phyloP scores from a whole-genome alignment of 1,140 invertebrate species.

The Drosophila melanogaster region DNA sequence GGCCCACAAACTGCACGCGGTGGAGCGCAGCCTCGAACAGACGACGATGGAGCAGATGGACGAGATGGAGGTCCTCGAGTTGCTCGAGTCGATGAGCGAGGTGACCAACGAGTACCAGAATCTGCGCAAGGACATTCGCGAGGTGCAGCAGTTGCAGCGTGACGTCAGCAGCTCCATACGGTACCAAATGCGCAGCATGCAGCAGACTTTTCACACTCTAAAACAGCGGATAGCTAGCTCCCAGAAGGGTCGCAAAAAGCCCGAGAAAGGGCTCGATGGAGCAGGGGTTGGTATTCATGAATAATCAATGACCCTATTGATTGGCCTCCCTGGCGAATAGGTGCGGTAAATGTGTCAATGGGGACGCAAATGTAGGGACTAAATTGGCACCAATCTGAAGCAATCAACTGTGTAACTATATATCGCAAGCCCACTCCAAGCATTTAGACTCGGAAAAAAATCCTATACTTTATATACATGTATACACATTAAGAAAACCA shows the following conservation, averaged over 20 bases:
- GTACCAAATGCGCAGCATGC: conserved; percentile 81
- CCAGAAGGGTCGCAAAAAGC: conserved; percentile 38
- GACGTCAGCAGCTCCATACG: conserved; percentile 86
- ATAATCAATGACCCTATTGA: conserved; percentile 69
- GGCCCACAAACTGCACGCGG: conserved; percentile 78
- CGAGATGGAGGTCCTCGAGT: conserved; percentile 85
- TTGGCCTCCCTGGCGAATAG: conserved; percentile 31
- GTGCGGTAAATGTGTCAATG: conserved; percentile 34
- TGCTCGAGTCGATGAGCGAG: conserved; percentile 86
- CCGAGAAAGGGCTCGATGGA: background rate
- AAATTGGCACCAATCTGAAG: conserved; percentile 37
- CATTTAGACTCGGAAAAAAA: conserved; percentile 46
- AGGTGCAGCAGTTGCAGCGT: conserved; percentile 87
- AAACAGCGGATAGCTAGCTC: conserved; percentile 77
- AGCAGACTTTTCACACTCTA: conserved; percentile 79
- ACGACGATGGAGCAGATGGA: conserved; percentile 79
- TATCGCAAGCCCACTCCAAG: conserved; percentile 37
- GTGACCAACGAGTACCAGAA: conserved; percentile 87
- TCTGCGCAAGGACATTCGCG: conserved; percentile 86
- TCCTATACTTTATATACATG: conserved; percentile 41
- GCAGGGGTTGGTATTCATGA: conserved; percentile 24
- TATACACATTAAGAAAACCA: conserved; percentile 10
- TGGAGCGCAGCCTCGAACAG: conserved; percentile 78
- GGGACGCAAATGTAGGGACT: conserved; percentile 8
- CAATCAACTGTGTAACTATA: conserved; percentile 51